These are phyloP conservation scores for Tadarida brasiliensis DNA, from an alignment of 2,797 vertebrate species.

Conservation along the genomic window DNA sequence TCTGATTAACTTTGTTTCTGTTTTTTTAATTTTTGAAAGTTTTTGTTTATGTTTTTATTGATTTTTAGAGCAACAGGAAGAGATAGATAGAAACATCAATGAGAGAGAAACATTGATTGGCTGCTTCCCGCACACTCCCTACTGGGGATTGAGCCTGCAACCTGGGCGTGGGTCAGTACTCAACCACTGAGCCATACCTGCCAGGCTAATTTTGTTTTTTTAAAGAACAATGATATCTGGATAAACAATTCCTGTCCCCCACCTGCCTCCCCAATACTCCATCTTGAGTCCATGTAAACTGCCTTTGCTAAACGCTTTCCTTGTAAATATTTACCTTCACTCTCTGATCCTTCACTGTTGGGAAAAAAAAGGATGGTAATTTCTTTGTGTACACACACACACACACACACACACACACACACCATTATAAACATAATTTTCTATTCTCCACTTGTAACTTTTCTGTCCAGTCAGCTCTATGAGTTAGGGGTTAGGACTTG, in stretches of 20 bases:
- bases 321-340: constrained; percentile 44
- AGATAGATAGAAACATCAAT: too few relatives aligned
- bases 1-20: constrained; percentile 38
- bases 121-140: too few relatives aligned
- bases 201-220: constrained; percentile 10
- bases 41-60: too few relatives aligned
- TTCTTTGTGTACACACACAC: not conserved
- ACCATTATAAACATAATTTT: constrained; percentile 74
- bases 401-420: not conserved
- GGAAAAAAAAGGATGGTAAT: constrained; percentile 68
- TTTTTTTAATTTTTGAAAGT: too few relatives aligned
- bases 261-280: not conserved
- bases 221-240: not conserved
- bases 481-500: constrained; percentile 22
- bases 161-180: too few relatives aligned
- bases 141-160: too few relatives aligned
- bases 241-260: not conserved
- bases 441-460: constrained; percentile 77
- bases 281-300: not conserved
- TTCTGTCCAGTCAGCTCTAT: constrained; percentile 77
- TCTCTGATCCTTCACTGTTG: constrained; percentile 83
- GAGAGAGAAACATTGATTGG: too few relatives aligned
- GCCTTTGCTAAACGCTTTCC: not conserved
- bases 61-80: too few relatives aligned
- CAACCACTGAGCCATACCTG: too few relatives aligned